phyloP scores from a whole-genome alignment of 2,888 invertebrate species.

The Steromphala cineraria region DNA sequence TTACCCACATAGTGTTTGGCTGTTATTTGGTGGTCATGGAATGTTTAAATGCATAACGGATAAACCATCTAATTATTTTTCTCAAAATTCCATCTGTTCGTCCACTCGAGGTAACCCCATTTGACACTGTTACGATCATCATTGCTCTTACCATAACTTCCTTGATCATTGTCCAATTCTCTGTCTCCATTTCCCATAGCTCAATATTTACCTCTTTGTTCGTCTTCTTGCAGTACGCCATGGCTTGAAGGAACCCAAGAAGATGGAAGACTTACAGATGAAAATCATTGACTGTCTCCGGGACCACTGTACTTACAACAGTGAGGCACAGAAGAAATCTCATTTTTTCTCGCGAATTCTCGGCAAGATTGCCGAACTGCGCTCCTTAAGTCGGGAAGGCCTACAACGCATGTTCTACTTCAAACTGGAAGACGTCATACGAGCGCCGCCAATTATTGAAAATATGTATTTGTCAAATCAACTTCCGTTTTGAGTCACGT shows the following conservation, averaged over 20 bases:
- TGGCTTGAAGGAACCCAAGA: conserved; percentile 91
- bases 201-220: background rate
- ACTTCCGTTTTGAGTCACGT: conserved; percentile 85
- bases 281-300: conserved; percentile 95
- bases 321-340: conserved; percentile 90
- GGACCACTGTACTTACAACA: conserved; percentile 95
- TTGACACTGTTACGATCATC: too few relatives aligned
- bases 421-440: conserved; percentile 92
- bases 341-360: conserved; percentile 95
- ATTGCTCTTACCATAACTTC: too few relatives aligned
- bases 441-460: conserved; percentile 93
- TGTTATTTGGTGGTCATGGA: too few relatives aligned
- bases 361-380: conserved; percentile 92
- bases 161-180: too few relatives aligned
- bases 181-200: too few relatives aligned
- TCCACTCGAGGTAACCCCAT: too few relatives aligned
- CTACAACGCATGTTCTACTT: conserved; percentile 95
- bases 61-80: too few relatives aligned
- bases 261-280: conserved; percentile 96
- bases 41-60: too few relatives aligned
- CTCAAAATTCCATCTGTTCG: too few relatives aligned
- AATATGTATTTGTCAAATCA: conserved; percentile 94
- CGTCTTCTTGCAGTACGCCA: conserved; percentile 85
- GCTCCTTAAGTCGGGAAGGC: conserved; percentile 94
- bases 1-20: too few relatives aligned